Percentiles rank a stretch among this genome's conserved stretches.
These are phyloP conservation scores for Acleris laterana DNA, from an alignment of 2,888 invertebrate genomes.

Conservation along the genomic window DNA sequence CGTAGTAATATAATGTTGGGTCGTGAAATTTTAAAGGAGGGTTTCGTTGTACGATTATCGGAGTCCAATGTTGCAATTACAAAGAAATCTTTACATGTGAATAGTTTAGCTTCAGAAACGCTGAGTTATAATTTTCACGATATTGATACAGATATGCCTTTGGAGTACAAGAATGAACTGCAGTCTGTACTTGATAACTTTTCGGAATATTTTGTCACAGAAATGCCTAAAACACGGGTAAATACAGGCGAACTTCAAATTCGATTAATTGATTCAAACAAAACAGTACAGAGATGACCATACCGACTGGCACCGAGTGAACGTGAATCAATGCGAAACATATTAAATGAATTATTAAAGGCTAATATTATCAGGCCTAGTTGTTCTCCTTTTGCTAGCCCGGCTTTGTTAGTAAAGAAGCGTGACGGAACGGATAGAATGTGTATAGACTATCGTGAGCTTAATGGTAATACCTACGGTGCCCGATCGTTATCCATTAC, in stretches of 20 bases:
- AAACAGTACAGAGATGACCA: neutral
- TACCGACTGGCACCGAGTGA: neutral
- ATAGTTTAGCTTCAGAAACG: no score
- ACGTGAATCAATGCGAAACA: neutral
- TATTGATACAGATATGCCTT: no score
- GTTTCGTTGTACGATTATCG: no score
- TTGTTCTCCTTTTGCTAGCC: slow-evolving; percentile 35
- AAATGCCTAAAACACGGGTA: no score
- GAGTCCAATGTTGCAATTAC: no score
- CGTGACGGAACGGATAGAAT: slow-evolving; percentile 39
- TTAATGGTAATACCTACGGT: slow-evolving; percentile 39
- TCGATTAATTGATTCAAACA: neutral
- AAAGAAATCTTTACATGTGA: no score
- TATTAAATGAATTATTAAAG: neutral
- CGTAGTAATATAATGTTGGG: no score
- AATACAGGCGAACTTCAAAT: neutral
- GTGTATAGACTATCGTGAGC: slow-evolving; percentile 38
- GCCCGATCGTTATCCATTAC: slow-evolving; percentile 23
- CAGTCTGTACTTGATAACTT: no score
- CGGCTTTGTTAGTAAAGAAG: slow-evolving; percentile 36
- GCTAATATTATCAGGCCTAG: neutral
- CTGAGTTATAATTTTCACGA: no score
- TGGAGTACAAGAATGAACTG: no score
- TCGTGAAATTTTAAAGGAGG: no score
- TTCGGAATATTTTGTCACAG: no score